Conservation (phyloP, 2,888 invertebrate species). For the Diabrotica balteata region DNA sequence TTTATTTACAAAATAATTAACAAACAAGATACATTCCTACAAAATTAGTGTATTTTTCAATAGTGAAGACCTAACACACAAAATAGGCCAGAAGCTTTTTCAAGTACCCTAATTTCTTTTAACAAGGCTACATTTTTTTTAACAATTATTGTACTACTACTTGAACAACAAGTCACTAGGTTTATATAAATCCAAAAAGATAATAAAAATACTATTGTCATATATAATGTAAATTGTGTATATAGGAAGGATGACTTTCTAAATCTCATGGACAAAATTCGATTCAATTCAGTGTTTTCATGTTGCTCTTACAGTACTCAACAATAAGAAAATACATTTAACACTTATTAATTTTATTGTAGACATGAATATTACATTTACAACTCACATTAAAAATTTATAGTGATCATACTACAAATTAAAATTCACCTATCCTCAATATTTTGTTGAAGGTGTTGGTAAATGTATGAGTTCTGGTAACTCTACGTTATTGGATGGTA, state of each 20-base stretch:
- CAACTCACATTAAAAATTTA: too few relatives aligned
- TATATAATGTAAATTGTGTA: conserved; percentile 50
- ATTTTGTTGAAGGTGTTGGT: too few relatives aligned
- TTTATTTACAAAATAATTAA: conserved; percentile 48
- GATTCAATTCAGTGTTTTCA: conserved; percentile 22
- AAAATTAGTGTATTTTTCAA: conserved; percentile 45
- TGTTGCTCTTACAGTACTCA: conserved; percentile 18
- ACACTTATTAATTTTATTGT: too few relatives aligned
- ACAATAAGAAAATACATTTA: neutral
- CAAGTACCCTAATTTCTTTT: conserved; percentile 40
- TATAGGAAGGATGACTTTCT: conserved; percentile 44
- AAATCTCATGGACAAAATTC: conserved; percentile 47
- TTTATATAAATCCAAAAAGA: conserved; percentile 54
- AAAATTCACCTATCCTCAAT: too few relatives aligned
- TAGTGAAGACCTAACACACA: conserved; percentile 46
- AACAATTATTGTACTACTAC: conserved; percentile 56
- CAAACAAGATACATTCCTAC: conserved; percentile 46
- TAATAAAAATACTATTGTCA: conserved; percentile 61
- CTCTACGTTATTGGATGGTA: too few relatives aligned
- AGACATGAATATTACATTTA: too few relatives aligned
- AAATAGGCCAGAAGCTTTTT: conserved; percentile 45
- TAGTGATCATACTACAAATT: too few relatives aligned
- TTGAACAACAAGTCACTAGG: conserved; percentile 53
- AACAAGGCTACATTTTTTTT: conserved; percentile 47
- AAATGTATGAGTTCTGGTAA: too few relatives aligned